These are phyloP conservation scores for Loriculus beryllinus DNA, from an alignment of 2,797 vertebrate genomes.

Conservation along the genomic window DNA sequence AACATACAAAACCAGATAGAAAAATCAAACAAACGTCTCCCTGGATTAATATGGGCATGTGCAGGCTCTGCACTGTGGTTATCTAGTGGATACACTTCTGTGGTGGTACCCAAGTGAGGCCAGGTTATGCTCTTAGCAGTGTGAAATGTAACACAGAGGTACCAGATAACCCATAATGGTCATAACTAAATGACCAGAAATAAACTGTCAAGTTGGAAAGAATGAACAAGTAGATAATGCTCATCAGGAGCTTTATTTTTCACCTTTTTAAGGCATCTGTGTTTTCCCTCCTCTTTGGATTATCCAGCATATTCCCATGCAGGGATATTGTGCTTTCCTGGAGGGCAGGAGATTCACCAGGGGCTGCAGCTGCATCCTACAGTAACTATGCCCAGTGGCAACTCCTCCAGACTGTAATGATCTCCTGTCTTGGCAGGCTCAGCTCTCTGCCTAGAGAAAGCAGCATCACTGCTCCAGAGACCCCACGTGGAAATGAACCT, in stretches of 20 bases:
- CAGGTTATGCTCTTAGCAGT: not conserved
- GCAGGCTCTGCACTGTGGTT: not conserved
- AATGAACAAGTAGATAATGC: not conserved
- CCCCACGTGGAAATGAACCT: fast-evolving
- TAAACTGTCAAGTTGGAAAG: not conserved
- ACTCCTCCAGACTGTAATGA: fast-evolving
- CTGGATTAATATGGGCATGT: not conserved
- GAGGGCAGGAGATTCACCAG: not conserved
- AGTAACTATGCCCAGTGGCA: not conserved
- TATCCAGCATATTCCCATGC: not conserved
- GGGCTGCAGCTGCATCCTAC: not conserved
- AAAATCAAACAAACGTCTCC: not conserved
- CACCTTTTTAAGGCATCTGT: not conserved
- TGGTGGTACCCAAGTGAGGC: not conserved
- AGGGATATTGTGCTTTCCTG: not conserved
- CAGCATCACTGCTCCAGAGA: not conserved
- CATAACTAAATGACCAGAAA: not conserved
- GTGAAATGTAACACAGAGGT: not conserved
- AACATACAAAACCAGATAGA: not conserved
- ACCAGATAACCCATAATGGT: not conserved
- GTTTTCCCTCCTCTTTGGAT: not conserved
- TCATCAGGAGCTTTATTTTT: not conserved
- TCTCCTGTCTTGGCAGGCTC: conserved; percentile 10
- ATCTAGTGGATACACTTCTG: not conserved
- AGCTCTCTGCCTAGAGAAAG: not conserved